A percentile compares a stretch with the other conserved stretches of the same genome.
These are phyloP conservation scores for Podotricha telesiphe DNA, from an alignment of 2,888 invertebrate genomes.

Conservation along the genomic window DNA sequence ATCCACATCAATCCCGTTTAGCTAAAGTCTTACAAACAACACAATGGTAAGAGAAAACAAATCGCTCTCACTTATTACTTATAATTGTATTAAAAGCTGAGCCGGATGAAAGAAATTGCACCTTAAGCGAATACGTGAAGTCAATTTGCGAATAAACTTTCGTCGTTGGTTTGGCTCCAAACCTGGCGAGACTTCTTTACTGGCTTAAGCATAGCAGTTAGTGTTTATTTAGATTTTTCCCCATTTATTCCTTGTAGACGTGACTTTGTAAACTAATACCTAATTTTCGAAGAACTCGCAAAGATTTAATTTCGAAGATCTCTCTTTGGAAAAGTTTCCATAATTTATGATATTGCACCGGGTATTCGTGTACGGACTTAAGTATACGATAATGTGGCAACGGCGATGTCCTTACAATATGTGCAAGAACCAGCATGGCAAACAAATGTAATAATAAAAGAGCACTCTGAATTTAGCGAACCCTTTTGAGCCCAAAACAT, in stretches of 20 bases:
- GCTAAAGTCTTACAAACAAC: background rate
- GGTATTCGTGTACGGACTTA: slow-evolving; percentile 28
- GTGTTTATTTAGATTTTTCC: slow-evolving; percentile 47
- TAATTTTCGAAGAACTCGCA: slow-evolving; percentile 36
- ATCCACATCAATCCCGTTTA: too few relatives aligned
- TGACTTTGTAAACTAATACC: slow-evolving; percentile 44
- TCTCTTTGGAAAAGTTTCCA: slow-evolving; percentile 11
- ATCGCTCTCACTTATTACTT: slow-evolving; percentile 39
- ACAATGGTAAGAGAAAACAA: background rate
- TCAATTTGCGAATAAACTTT: slow-evolving; percentile 82
- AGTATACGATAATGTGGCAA: slow-evolving; percentile 8
- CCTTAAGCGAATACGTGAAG: slow-evolving; percentile 81
- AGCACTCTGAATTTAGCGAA: slow-evolving; percentile 35
- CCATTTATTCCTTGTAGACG: slow-evolving; percentile 40
- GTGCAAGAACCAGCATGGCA: slow-evolving; percentile 3
- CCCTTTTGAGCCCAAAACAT: slow-evolving; percentile 42
- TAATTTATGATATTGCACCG: slow-evolving; percentile 30
- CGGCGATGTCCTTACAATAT: slow-evolving; percentile 14
- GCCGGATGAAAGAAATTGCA: slow-evolving; percentile 80
- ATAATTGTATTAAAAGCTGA: slow-evolving; percentile 52
- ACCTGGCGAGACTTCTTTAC: slow-evolving; percentile 56
- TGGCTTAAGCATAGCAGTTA: slow-evolving; percentile 61
- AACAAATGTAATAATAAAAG: slow-evolving; percentile 38
- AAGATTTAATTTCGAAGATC: slow-evolving; percentile 32
- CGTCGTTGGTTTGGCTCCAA: slow-evolving; percentile 65